Evolutionary conservation across 1,140 invertebrate species (phyloP), one percentile per base, ranked within the genome.

Genomic region (Antheraea pernyi): DNA sequence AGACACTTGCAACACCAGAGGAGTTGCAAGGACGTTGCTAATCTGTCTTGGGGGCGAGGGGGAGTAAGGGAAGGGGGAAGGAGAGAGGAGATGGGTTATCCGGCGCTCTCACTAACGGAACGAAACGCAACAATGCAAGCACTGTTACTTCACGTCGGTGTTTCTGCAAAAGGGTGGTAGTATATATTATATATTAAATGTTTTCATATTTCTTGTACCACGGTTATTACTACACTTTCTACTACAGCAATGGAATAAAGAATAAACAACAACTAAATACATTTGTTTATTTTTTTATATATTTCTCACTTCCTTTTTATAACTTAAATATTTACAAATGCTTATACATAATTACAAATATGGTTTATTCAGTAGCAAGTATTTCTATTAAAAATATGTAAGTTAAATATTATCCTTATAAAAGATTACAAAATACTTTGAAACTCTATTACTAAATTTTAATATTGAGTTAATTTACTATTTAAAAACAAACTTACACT

Each of bases 401-500:
- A 53, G 16, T 53, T 53, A 53, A 61, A n/a, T 36, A 63, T 30
- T 63, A 63, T 53, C 61, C 30, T 63, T 63, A 37, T 37, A 13
- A 13, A 61, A 8, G 0, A 42, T 42, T 42, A 42, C 7, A 11
- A 42, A 42, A 11, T 42, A 63, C 37, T 37, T 48, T 18, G 37
- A 46, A 46, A 18, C 8, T 19, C 39, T 48, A 65, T 63, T 22
- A 22, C 18, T 11, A 22, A 6, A 63, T 37, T 30, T 11, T 37
- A 13, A 53, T 53, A 16, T 53, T 53, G 46, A 53, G 46, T 53
- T 53, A 53, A 53, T 13, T 16, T 11, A 53, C 10, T 13, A 16
- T 53, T 53, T 53, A 53, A 53, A 53, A 53, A 53, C 11, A 65
- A 67, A 36, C 53, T 58, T 67, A 67, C n/a, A 68, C 65, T 68